phyloP scores from a whole-genome alignment of 2,797 vertebrate species.

The Pseudochirops corinnae region DNA sequence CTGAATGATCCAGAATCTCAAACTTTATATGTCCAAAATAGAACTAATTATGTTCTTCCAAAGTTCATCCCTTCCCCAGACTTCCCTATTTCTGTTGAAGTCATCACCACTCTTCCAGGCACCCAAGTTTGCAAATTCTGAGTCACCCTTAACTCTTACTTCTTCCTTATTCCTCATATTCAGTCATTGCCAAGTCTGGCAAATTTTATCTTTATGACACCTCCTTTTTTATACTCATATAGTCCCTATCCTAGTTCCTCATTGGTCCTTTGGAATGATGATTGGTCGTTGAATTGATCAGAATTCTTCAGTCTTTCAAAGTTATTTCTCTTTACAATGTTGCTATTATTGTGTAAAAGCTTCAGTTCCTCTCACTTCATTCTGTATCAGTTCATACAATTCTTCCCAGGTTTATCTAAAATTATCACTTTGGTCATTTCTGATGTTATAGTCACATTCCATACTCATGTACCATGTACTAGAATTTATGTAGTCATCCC shows the following conservation, averaged over 20 bases:
- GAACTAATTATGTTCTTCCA: neutral
- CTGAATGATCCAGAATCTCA: neutral
- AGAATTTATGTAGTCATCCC: neutral
- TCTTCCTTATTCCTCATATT: neutral
- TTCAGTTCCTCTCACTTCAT: neutral
- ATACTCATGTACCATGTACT: neutral
- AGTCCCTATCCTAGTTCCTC: neutral
- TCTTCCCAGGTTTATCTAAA: neutral
- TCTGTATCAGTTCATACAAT: neutral
- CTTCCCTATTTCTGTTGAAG: neutral
- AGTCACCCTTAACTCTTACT: neutral
- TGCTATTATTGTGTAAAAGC: neutral
- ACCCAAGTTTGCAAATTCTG: neutral
- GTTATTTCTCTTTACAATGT: neutral
- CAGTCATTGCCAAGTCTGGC: neutral
- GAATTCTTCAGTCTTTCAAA: neutral
- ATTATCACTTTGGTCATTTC: neutral
- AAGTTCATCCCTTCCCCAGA: neutral
- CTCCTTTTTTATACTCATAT: neutral
- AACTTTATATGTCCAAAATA: neutral
- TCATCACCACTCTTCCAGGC: neutral
- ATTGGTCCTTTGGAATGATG: neutral
- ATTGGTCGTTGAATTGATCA: neutral
- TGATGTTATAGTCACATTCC: neutral
- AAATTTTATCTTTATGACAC: neutral